Evolutionary conservation across 1,140 invertebrate genomes (phyloP), one percentile per base, ranked within the genome.

Genomic region (Platyura marginata): DNA sequence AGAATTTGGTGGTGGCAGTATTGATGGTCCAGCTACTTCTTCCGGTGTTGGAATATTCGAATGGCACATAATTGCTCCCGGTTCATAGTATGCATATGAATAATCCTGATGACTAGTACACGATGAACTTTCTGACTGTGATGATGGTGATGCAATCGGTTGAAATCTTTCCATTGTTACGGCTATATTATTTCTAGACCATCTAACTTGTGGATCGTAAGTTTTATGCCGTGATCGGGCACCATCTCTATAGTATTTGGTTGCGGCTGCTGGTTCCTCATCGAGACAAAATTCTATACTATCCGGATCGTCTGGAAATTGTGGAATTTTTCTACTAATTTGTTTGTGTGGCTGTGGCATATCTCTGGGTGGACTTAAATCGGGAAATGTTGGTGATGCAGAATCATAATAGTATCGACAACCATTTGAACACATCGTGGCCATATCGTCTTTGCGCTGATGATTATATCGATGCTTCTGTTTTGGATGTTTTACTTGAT

Each of bases 61-160:
- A 40, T 68, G 65, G 18, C 62, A 57, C 44, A 66, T 66, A 42
- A 63, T 59, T 0, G 65, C 67, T 1, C 72, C 72, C 1, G 73
- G 69, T 46, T 81, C 77, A 55, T 82, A 82, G 53, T 83, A 84
- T 10, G 80, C 80, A 55, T 83, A 84, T 6, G 79, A 79, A 56
- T 84, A 40, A 13, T 40, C 38, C 16, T 40, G 38, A 19, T 46
- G 46, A 23, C 46, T 38, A 25, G 23, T 40, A 38, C 21, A 42
- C 9, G 6, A 42, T 35, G 33, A 43, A 47, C 20, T 47, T 43
- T 22, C 42, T 32, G 34, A 10, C 18, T 21, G 34, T 40, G 41
- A 32, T 44, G 46, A 37, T 35, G 40, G 35, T 38, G 25, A 25
- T 25, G 15, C 41, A 38, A 51, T 45, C 15, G 66, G 66, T 48